Percentiles rank a stretch among this genome's conserved stretches.
Evolutionary conservation across 2,797 vertebrate genomes (phyloP).

Genomic region (Eremophila alpestris): DNA sequence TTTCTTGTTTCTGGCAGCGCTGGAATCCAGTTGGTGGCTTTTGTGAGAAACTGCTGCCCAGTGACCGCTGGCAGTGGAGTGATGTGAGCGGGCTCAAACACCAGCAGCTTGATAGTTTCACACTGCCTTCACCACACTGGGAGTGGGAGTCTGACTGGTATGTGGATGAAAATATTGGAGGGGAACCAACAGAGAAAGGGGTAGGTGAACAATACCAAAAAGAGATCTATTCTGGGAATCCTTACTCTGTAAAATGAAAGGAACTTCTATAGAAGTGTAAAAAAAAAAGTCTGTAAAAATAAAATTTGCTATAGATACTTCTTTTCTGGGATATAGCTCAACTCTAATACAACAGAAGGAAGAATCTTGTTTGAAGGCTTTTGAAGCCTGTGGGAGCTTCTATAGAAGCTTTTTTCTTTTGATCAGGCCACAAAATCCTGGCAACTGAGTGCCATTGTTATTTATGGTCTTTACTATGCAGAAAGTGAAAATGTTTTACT

Average conservation of each 20-base stretch:
- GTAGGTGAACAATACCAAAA: constrained; percentile 77
- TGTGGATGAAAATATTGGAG: constrained; percentile 93
- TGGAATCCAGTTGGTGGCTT: constrained; percentile 98
- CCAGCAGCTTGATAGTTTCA: constrained; percentile 84
- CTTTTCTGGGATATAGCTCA: neutral
- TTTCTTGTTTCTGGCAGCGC: constrained; percentile 77
- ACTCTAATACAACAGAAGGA: neutral
- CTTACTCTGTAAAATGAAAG: neutral
- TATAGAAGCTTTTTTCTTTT: neutral
- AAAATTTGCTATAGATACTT: neutral
- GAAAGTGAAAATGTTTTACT: constrained; percentile 1
- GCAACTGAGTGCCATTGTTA: neutral
- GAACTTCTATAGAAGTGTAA: neutral
- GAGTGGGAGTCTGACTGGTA: constrained; percentile 98
- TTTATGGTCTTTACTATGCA: neutral
- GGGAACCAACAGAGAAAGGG: constrained; percentile 93
- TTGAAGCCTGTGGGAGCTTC: neutral
- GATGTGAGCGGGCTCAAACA: constrained; percentile 90
- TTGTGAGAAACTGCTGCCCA: constrained; percentile 91
- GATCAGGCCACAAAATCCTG: neutral
- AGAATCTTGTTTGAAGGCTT: neutral
- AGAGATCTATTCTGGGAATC: neutral
- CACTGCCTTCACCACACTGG: constrained; percentile 89
- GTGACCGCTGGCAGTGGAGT: constrained; percentile 98
- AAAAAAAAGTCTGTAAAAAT: neutral